Base-by-base conservation (phyloP, 2,797 vertebrate genomes). In the Brachyalestes nurse region DNA sequence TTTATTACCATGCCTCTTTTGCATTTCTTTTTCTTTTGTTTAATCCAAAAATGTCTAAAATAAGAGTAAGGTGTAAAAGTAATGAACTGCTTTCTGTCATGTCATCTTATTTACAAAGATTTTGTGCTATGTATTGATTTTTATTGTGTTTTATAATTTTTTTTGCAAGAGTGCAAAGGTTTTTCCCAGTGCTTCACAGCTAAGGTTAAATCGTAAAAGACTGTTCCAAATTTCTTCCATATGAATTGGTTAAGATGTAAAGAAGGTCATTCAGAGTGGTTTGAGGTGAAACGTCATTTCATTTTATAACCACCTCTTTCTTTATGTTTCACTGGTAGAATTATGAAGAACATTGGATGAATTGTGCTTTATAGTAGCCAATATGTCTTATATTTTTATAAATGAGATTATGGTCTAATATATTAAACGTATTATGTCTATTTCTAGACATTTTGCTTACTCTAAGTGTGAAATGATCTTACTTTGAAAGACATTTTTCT, bases 11-110 rank as follows among this genome's bases (percentile, higher is more conserved):
- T 13, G 77, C 55, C 77, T 12, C n/a, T 62, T 53, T 78, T 47
- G 55, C 25, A 14, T 80, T 74, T 73, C 62, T 86, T 58, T 78
- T 34, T 7, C 72, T 83, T 87, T 75, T 47, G 42, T 70, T 83
- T 83, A 75, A 80, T 81, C 73, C 87, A 88, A 86, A 82, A 62
- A 69, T 47, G 45, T 79, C 72, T 69, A 75, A 60, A 38, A 9
- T 75, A 25, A 34, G 71, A 82, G 75, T 81, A 86, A 75, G 25
- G 82, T 80, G 83, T 85, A 82, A 83, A 82, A 85, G 84, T 79
- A 60, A 4, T 58, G 71, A 58, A 40, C 71, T 60, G 65, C 76
- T 84, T 87, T 91, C 85, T 90, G 87, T 71, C 89, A 86, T 87
- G 88, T 85, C 80, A 88, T 65, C 86, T 79, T 65, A 55, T 66